Evolutionary conservation across 2,113 vertebrate species (phyloP).

Genomic region (Phycodurus eques): DNA sequence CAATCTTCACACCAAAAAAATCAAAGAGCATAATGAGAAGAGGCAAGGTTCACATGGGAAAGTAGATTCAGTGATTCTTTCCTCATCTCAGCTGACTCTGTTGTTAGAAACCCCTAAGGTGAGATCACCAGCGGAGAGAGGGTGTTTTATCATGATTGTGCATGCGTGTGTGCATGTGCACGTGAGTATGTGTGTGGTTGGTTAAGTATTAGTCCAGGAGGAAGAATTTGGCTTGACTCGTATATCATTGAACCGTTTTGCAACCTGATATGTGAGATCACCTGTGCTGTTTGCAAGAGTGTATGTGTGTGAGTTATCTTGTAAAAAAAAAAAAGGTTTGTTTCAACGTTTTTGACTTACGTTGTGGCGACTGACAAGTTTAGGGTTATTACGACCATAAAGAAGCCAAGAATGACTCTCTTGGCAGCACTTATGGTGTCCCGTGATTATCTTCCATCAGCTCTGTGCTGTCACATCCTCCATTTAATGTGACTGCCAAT

Average conservation of each 20-base stretch:
- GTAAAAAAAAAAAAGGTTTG: slow-evolving; percentile 18
- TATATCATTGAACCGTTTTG: slow-evolving; percentile 24
- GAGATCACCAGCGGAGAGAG: slow-evolving; percentile 17
- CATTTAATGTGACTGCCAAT: slow-evolving; percentile 45
- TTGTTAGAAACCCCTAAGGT: slow-evolving; percentile 32
- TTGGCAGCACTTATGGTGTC: slow-evolving; percentile 27
- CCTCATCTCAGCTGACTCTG: slow-evolving; percentile 33
- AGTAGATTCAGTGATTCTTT: slow-evolving; percentile 21
- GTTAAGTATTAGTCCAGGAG: slow-evolving; percentile 16
- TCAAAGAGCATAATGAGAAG: slow-evolving; percentile 20
- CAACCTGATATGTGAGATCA: neutral
- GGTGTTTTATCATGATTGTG: slow-evolving; percentile 53
- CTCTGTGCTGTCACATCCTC: slow-evolving; percentile 28
- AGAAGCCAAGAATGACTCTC: slow-evolving; percentile 21
- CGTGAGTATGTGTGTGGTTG: slow-evolving; percentile 5
- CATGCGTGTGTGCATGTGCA: slow-evolving; percentile 23
- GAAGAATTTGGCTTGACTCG: slow-evolving; percentile 17
- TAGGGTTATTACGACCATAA: slow-evolving; percentile 37
- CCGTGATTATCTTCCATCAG: slow-evolving; percentile 55
- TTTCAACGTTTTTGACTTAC: neutral
- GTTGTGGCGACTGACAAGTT: slow-evolving; percentile 29
- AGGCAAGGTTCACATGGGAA: slow-evolving; percentile 25
- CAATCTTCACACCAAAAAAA: neutral
- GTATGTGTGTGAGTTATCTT: neutral
- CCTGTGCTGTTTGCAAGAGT: neutral